Evolutionary conservation across 2,797 vertebrate species (phyloP), one percentile per base, ranked within the genome.

Genomic region (Spinus olivaceus): DNA sequence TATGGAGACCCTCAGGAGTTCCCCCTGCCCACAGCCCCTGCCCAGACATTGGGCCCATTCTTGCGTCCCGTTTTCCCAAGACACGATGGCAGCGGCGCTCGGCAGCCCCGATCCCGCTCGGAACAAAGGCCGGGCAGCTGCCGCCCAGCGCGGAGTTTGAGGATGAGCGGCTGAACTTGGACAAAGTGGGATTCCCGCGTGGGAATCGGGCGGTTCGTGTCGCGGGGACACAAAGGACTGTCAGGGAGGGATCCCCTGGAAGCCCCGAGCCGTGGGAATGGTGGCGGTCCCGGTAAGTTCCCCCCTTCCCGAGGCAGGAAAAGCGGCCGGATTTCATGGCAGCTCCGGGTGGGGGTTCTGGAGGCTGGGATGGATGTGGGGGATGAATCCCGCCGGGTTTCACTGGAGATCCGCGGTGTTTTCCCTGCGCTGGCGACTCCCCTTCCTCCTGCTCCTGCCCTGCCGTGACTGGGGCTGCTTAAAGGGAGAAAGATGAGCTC

Each of bases 81-180:
- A 71, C 96, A 14, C 76, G 95, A 95, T 67, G 96, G 96, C 97
- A 81, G 93, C 89, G 2, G 92, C 82, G 13, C 86, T 91, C 50
- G 63, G 97, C 96, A 56, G 90, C 84, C 95, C 44, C 60, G 76
- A 47, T 71, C 59, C 63, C 95, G 83, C 85, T 32, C 39, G 92
- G 81, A 98, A 98, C 98, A 98, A 98, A 98, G 97, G 97, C 49
- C 93, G 71, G 94, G 82, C 83, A 46, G 53, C 90, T 73, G 81
- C 93, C 89, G 15, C 93, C 63, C 47, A 46, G 79, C 50, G 88
- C 60, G 73, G 64, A 33, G 73, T 76, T 81, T 70, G 47, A 88
- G 93, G 97, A 97, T 95, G 97, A 97, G 85, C n/a, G 46, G 79
- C 66, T 66, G 54, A 93, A 92, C 56, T 44, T 33, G 46, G 21